Conservation (phyloP, 1,140 invertebrate species). For the Drosophila ohnishii region DNA sequence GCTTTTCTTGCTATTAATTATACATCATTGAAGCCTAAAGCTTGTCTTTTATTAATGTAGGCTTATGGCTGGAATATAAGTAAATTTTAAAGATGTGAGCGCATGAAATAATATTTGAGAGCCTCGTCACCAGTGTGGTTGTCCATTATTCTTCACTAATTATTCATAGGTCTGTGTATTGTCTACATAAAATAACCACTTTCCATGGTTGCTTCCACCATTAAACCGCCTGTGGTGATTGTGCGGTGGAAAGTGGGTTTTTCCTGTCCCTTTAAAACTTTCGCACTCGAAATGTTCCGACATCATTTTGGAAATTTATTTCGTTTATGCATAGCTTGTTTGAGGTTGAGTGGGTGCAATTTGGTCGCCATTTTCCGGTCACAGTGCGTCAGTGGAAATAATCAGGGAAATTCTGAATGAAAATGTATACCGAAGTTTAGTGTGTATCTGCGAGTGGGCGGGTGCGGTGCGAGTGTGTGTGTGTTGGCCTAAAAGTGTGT, state of each 20-base stretch:
- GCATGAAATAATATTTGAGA: background rate
- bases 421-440: conserved; percentile 29
- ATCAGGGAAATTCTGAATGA: conserved; percentile 24
- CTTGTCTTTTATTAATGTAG: background rate
- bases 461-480: conserved; percentile 4
- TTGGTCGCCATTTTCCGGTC: conserved; percentile 23
- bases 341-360: conserved; percentile 31
- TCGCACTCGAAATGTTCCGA: conserved; percentile 11
- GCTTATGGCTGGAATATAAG: background rate
- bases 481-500: conserved; percentile 42
- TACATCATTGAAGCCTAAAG: background rate
- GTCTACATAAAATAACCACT: conserved; percentile 5
- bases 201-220: background rate
- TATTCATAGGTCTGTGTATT: conserved; percentile 25
- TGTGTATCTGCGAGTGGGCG: conserved; percentile 29
- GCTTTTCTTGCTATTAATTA: background rate
- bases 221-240: background rate
- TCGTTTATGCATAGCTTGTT: conserved; percentile 28
- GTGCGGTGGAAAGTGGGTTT: background rate
- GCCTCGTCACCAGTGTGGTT: background rate
- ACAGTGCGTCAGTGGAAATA: conserved; percentile 19
- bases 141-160: conserved; percentile 15
- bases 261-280: conserved; percentile 15
- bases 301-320: conserved; percentile 36
- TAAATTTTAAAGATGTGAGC: background rate